Evolutionary conservation across 2,113 vertebrate genomes (phyloP), one percentile per base, ranked within the genome.

Genomic region (Meriones unguiculatus): DNA sequence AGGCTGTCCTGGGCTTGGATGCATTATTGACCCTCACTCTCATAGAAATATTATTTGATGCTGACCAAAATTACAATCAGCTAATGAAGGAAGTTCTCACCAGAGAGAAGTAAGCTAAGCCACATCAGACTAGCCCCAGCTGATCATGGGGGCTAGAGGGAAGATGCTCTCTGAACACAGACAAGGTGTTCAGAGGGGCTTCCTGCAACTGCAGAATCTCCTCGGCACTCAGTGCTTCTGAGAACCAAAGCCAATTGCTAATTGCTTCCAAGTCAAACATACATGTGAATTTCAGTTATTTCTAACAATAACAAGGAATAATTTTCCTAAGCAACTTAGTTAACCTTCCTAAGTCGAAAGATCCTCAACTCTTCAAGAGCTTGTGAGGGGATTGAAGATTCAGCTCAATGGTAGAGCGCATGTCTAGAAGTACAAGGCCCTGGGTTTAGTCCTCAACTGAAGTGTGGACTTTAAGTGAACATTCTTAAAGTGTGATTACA

Each of bases 281-380:
- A 64, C 24, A 80, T 87, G 52, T 54, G 67, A 57, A 67, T 76
- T 93, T 87, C 28, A 18, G 67, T 87, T 88, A 6, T 87, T 64
- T 80, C 59, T 65, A 91, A 64, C 35, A 69, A 28, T 72, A 85
- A 72, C 85, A 82, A 91, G 10, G 18, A 82, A 72, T 69, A 41
- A 77, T 72, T 78, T 96, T 69, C 41, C 35, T 62, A 85, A 72
- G 52, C 54, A 89, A 96, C 67, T 81, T 93, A n/a, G 64, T 90
- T 75, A 94, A 87, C 59, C 35, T 87, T 57, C 11, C 25, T 65
- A 89, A 82, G 57, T 24, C 64, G 50, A 62, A 46, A 82, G 24
- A 28, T 73, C 28, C 24, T 70, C 25, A n/a, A 80, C 50, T 96
- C 35, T 59, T 92, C 77, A 81, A 94, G 94, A 76, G 35, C 38